Conservation (phyloP, 2,113 vertebrate species). For the Dermatemys mawii region DNA sequence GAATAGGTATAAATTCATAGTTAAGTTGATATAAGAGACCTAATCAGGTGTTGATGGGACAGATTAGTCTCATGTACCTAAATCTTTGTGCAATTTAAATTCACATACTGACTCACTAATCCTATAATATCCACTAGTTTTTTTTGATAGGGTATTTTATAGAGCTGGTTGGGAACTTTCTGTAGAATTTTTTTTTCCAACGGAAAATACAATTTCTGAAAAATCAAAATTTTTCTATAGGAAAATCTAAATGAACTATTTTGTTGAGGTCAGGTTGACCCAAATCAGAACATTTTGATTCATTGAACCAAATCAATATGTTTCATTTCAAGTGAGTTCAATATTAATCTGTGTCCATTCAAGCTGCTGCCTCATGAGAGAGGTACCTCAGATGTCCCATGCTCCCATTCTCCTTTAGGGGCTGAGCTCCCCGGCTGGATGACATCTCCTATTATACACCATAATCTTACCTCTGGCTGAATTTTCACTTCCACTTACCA, state of each 20-base stretch:
- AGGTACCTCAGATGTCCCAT: not conserved
- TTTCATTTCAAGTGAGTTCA: not conserved
- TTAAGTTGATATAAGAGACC: not conserved
- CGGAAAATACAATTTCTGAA: not conserved
- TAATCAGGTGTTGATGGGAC: not conserved
- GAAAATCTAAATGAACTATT: not conserved
- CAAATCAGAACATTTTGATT: not conserved
- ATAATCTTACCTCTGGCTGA: not conserved
- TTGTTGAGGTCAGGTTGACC: not conserved
- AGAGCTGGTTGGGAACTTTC: not conserved
- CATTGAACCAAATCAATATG: not conserved
- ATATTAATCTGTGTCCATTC: not conserved
- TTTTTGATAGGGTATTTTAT: not conserved
- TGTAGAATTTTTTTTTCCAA: not conserved
- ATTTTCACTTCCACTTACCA: conserved; percentile 8
- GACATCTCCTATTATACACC: not conserved
- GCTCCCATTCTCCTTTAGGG: conserved; percentile 13
- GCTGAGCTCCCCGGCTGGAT: not conserved
- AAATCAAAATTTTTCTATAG: not conserved
- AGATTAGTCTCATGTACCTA: not conserved
- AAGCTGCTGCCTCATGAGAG: not conserved
- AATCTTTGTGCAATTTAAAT: not conserved
- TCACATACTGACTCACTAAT: not conserved
- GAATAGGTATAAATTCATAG: not conserved
- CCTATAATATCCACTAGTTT: not conserved